Evolutionary conservation across 2,888 invertebrate species (phyloP), one percentile per base, ranked within the genome.

Genomic region (Lutraria lutraria): DNA sequence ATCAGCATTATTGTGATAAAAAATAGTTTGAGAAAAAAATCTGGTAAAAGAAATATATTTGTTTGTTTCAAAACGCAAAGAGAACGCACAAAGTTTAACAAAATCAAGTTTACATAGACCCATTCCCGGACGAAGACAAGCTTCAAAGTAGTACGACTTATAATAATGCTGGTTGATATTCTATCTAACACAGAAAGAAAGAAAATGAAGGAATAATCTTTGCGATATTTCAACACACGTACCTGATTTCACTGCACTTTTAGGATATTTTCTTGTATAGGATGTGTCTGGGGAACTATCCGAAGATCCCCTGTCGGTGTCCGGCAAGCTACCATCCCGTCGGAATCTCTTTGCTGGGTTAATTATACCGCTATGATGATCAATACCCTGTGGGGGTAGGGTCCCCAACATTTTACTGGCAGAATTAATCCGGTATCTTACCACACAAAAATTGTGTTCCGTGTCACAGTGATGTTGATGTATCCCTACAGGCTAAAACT

Each of bases 311-410:
- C 89, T 88, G 34, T 93, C 93, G 34, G 92, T 91, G 43, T 94
- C 93, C n/a, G 91, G 83, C 34, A 92, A 89, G 52, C 92, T 90
- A 19, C 86, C 89, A 31, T 93, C 93, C 85, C 93, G 90, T 79
- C 94, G 92, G 81, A 92, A 88, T 56, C 93, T 86, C 83, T 94
- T 94, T 16, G 93, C 92, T 21, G 93, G 90, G 53, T 92, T 92
- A 19, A 90, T 89, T 84, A 93, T 83, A 8, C 90, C 85, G 2
- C 82, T 86, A 25, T 83, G 81, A 43, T 81, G 79, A 34, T 89
- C 91, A 12, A 90, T 34, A 6, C 80, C 85, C 60, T 91, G 87
- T 13, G 90, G 87, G 8, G 92, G 90, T 43, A 92, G 54, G 0
- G 92, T 89, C 25, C 92, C 88, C 88, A 92, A 72, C 90, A 92